Evolutionary conservation across 2,797 vertebrate species (phyloP), one percentile per base, ranked within the genome.

Genomic region (Margarornis squamiger): DNA sequence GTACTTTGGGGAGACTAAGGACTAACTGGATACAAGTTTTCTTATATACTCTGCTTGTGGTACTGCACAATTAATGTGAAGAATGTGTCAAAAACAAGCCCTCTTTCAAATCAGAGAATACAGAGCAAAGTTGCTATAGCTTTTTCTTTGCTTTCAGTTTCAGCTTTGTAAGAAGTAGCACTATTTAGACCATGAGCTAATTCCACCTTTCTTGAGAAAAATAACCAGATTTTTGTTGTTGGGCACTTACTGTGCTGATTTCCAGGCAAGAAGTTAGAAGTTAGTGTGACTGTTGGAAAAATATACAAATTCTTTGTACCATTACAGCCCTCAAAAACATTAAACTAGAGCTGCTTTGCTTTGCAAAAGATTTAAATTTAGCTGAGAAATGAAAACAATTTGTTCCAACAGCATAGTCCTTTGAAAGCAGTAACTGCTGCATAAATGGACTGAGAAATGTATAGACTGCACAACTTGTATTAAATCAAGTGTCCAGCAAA

Each of bases 401-500:
- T 88, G 10, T 77, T 92, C 54, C 52, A 90, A 63, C 11, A 71
- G 21, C 32, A 65, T 0, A 72, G 23, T 36, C 27, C 14, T 92
- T 63, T 63, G 58, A 55, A 93, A 84, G 58, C 43, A 67, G 20
- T 54, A 85, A 75, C 22, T 66, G 34, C 41, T 70, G 10, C 45
- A 72, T 49, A 84, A 85, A 54, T n/a, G 19, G 80, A 52, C 46
- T 77, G 52, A 61, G 30, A 78, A 74, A 81, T 68, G 51, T 10
- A 39, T 6, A 54, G 45, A 54, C 29, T 18, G 18, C 29, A 55
- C 15, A 49, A 49, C 27, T 36, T 22, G 7, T 43, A 86, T 24
- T 61, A 57, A 71, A 90, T 54, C 48, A 61, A n/a, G 11, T 8
- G 38, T 43, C 80, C 88, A 88, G 72, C 48, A 94, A 84, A 68